Evolutionary conservation across 2,797 vertebrate species (phyloP).

Genomic region (Dendrocincla tyrannina): DNA sequence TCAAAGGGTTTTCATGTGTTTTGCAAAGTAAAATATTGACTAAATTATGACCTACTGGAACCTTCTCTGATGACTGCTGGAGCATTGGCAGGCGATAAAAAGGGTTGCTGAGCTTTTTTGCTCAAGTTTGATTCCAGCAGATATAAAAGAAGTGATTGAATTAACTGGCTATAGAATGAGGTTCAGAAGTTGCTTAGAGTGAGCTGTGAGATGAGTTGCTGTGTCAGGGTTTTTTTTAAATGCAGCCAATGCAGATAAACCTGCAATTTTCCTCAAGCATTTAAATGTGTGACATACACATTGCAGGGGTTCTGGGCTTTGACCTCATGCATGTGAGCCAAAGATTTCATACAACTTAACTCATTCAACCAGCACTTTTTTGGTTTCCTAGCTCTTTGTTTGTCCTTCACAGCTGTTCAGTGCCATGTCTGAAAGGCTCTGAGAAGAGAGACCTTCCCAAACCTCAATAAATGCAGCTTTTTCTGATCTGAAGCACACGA

Average conservation of each 20-base stretch:
- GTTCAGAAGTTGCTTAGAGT: constrained; percentile 4
- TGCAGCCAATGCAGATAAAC: not conserved
- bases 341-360: not conserved
- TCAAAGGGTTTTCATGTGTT: constrained; percentile 55
- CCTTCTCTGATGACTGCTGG: constrained; percentile 40
- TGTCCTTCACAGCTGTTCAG: not conserved
- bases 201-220: not conserved
- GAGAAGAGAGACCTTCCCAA: not conserved
- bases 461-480: not conserved
- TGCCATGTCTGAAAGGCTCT: not conserved
- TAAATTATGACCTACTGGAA: constrained; percentile 60
- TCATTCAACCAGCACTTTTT: not conserved
- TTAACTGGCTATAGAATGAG: constrained; percentile 17
- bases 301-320: not conserved
- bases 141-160: constrained; percentile 49
- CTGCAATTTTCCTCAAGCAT: not conserved
- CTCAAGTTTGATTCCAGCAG: constrained; percentile 33
- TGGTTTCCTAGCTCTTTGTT: not conserved
- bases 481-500: not conserved
- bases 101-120: constrained; percentile 17
- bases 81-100: constrained; percentile 47
- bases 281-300: not conserved
- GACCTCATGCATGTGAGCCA: not conserved
- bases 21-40: constrained; percentile 52
- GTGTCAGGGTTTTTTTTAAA: not conserved